Base-by-base conservation (phyloP, 2,888 invertebrate genomes). In the Pyrgus malvae region DNA sequence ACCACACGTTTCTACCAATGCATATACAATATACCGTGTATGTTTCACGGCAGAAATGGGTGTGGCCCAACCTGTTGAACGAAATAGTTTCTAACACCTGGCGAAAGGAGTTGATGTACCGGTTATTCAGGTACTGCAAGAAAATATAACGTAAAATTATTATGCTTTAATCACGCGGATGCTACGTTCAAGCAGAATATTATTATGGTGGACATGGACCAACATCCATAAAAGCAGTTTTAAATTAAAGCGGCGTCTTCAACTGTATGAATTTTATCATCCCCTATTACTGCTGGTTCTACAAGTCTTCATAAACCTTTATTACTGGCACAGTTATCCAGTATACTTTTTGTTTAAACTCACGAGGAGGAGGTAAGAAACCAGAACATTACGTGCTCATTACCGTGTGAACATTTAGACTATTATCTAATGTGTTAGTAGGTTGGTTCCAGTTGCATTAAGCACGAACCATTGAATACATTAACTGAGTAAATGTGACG, bases 361-460 rank as follows among this genome's bases (percentile, higher is more conserved):
- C 29, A 44, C 51, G 45, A 45, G 35, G 14, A 41, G 16, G 51
- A 38, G 19, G 17, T 37, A 38, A 45, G 35, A 45, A 53, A 53
- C 35, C 44, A 53, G 51, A 53, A 45, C 44, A 45, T 37, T 45
- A 45, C 37, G 44, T 23, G 44, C 51, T 53, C 51, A 38, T 45
- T 53, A 38, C 44, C 51, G 44, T 53, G 51, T 37, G 51, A 53
- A 53, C 37, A 21, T 38, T 53, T 53, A n/a, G 37, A 38, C 27
- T 45, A 29, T 53, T 53, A 53, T 53, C 27, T 53, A 53, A 53
- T 48, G 48, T 38, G 27, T 40, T 19, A 16, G 16, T 44, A n/a
- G n/a, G n/a, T n/a, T n/a, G n/a, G 42, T 12, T 40, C 6, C 19
- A 37, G 19, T 37, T 37, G n/a, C 5, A 37, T 37, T 37, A 11